phyloP scores from a whole-genome alignment of 2,797 vertebrate species.

The Phoeniculus purpureus region DNA sequence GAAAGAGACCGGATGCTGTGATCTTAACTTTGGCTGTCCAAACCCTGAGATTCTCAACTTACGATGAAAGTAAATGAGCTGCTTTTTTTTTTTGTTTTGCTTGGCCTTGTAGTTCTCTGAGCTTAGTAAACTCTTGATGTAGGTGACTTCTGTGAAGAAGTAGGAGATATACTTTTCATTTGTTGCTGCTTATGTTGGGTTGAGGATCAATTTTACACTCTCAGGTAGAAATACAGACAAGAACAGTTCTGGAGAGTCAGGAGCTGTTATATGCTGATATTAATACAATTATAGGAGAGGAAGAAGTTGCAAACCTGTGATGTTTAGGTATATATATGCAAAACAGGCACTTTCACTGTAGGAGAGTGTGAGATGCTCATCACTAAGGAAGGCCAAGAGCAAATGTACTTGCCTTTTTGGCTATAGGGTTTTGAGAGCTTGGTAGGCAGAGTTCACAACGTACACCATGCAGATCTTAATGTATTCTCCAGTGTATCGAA shows the following conservation, averaged over 20 bases:
- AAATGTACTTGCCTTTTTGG: neutral
- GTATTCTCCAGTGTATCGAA: neutral
- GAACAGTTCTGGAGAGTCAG: neutral
- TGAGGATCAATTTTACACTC: neutral
- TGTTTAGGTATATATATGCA: neutral
- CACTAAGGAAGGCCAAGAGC: neutral
- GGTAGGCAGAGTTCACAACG: neutral
- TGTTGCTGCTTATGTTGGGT: neutral
- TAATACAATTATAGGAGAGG: neutral
- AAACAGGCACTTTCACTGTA: neutral
- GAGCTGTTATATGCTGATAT: neutral
- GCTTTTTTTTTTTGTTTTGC: neutral
- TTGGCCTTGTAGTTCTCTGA: neutral
- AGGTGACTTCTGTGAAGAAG: neutral
- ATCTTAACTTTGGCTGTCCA: neutral
- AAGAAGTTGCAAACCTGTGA: neutral
- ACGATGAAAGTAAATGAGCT: neutral
- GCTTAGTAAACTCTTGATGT: neutral
- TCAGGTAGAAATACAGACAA: neutral
- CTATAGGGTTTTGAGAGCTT: neutral
- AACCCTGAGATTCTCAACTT: neutral
- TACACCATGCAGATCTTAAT: neutral
- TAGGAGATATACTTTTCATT: neutral
- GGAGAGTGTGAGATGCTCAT: neutral
- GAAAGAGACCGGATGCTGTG: neutral